phyloP scores from a whole-genome alignment of 1,140 invertebrate species.

The Marisa cornuarietis region DNA sequence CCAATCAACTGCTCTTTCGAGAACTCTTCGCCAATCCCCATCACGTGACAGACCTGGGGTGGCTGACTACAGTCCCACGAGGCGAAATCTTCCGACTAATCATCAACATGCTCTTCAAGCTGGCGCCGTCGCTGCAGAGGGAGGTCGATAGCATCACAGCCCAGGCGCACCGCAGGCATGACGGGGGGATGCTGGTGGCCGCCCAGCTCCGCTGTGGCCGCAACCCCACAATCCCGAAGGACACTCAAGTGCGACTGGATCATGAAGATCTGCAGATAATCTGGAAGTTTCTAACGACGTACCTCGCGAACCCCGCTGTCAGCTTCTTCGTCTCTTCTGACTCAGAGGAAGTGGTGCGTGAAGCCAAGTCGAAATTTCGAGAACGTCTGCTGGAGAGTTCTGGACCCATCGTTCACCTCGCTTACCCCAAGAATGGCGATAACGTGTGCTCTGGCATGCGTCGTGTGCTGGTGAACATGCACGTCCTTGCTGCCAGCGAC shows the following conservation, averaged over 20 bases:
- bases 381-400: neutral
- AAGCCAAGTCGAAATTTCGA: conserved; percentile 6
- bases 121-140: neutral
- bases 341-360: conserved; percentile 1
- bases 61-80: neutral
- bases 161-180: neutral
- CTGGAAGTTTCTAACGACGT: conserved; percentile 12
- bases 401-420: conserved; percentile 24
- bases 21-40: neutral
- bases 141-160: neutral
- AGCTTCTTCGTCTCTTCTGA: conserved; percentile 25
- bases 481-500: conserved; percentile 14
- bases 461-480: conserved; percentile 17
- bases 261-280: neutral
- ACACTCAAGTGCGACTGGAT: neutral
- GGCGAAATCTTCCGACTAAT: neutral
- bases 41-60: neutral
- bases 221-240: conserved; percentile 15
- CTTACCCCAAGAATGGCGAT: neutral
- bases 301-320: neutral
- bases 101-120: neutral
- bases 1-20: neutral
- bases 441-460: conserved; percentile 5
- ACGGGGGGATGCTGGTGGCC: conserved; percentile 6
- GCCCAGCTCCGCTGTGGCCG: conserved; percentile 24